Evolutionary conservation across 1,140 invertebrate species (phyloP), one percentile per base, ranked within the genome.

Genomic region (Cecropterus lyciades): DNA sequence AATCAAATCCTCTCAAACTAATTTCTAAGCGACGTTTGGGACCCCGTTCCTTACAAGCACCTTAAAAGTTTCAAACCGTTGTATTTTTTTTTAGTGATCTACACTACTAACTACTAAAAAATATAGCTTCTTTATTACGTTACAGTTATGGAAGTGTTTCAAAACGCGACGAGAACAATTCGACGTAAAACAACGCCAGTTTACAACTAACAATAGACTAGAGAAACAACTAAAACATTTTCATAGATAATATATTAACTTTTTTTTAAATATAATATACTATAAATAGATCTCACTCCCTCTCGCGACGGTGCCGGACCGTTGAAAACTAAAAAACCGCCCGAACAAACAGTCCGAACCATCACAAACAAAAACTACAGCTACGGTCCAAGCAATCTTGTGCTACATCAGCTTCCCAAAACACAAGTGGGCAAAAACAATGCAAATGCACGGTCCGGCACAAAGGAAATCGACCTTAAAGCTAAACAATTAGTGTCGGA

Each of bases 1-100:
- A 86, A 80, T 90, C 84, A 87, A 90, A 90, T 87, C 82, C 77
- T 66, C 80, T 67, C 55, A 73, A 84, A 84, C 68, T 77, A 80
- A 81, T 77, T 72, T 77, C 63, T 74, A 79, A 75, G 65, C 53
- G 4, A 60, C 13, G 43, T 79, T 84, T 79, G 77, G 79, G 75
- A 49, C 75, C 74, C 80, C 74, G 78, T 80, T 64, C 80, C 63
- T 69, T 52, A 64, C 59, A 86, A 89, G 87, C 87, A 87, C 87
- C 87, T 84, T 79, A 72, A 72, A 45, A 70, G 64, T 67, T 68
- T 67, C 42, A 74, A 67, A 80, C 74, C 66, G 69, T 71, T 77
- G 71, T 77, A 43, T 62, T 40, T 72, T n/a, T n/a, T 24, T 53
- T 72, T 69, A 73, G 67, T 73, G 53, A 63, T 51, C 56, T 70